Conservation (phyloP, 2,797 vertebrate genomes). For the Syncerus caffer region DNA sequence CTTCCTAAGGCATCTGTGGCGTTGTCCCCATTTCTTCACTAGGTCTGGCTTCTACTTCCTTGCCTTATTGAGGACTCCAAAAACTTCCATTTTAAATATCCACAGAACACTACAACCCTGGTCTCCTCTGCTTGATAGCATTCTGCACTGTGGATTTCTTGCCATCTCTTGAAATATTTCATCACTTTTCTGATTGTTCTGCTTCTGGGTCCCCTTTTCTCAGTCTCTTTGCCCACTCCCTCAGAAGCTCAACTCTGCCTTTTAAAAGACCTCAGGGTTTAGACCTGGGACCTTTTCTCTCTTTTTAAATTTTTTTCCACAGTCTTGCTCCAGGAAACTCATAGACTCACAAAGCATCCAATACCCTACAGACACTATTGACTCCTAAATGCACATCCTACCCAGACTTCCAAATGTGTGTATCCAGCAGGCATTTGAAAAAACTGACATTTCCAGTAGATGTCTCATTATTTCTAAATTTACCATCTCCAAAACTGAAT, state of each 20-base stretch:
- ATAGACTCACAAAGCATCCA: not conserved
- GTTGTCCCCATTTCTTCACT: not conserved
- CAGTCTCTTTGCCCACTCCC: not conserved
- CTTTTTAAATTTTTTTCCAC: not conserved
- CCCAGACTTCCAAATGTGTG: not conserved
- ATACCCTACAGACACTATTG: not conserved
- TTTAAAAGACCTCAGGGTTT: not conserved
- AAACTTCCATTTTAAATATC: not conserved
- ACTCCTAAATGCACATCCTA: not conserved
- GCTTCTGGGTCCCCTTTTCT: not conserved
- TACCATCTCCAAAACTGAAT: not conserved
- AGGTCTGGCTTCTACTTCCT: not conserved
- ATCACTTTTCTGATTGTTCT: not conserved
- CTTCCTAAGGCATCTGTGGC: not conserved
- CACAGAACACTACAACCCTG: not conserved
- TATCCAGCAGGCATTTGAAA: not conserved
- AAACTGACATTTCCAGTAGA: not conserved
- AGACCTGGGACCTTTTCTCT: not conserved
- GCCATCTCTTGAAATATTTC: not conserved
- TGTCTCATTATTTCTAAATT: not conserved
- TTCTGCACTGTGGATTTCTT: not conserved
- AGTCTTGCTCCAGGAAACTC: not conserved
- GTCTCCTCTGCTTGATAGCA: not conserved
- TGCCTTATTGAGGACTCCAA: not conserved
- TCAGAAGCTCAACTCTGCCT: not conserved